These are phyloP conservation scores for Dasypogon diadema DNA, from an alignment of 2,888 invertebrate species.

Conservation along the genomic window DNA sequence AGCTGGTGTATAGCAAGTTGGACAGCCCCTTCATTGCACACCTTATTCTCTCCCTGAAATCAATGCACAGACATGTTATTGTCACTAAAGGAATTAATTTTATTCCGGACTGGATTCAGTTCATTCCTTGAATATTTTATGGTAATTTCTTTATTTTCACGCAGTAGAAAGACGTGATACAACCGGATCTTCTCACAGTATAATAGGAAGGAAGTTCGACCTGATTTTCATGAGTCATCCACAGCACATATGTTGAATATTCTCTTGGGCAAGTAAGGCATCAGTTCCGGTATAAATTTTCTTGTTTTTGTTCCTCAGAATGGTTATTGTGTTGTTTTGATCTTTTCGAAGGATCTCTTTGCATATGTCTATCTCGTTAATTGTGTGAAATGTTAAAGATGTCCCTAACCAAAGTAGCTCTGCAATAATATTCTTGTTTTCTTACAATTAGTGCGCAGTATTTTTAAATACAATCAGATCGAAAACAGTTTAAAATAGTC, in stretches of 20 bases:
- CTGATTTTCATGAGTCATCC: conserved; percentile 46
- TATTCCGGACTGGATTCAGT: conserved; percentile 13
- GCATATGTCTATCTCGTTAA: too few relatives aligned
- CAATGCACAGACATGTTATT: conserved; percentile 20
- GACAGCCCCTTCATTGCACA: conserved; percentile 25
- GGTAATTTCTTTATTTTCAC: conserved; percentile 31
- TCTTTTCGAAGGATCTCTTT: too few relatives aligned
- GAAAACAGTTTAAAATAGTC: too few relatives aligned
- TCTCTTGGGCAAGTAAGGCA: too few relatives aligned
- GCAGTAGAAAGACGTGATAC: conserved; percentile 7
- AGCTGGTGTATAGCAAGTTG: conserved; percentile 20
- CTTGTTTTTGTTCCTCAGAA: too few relatives aligned
- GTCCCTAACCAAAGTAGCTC: too few relatives aligned
- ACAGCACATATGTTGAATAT: neutral
- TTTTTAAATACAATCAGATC: too few relatives aligned
- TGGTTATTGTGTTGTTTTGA: too few relatives aligned
- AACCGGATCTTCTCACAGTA: conserved; percentile 49
- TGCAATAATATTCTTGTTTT: too few relatives aligned
- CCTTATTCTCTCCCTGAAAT: conserved; percentile 23
- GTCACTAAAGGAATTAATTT: conserved; percentile 18
- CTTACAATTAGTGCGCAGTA: too few relatives aligned
- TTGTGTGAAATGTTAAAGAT: too few relatives aligned
- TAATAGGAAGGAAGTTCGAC: conserved; percentile 42
- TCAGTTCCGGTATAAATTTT: too few relatives aligned
- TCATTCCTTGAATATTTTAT: conserved; percentile 41